Evolutionary conservation across 1,140 invertebrate genomes (phyloP).

Genomic region (Ridgeia piscesae): DNA sequence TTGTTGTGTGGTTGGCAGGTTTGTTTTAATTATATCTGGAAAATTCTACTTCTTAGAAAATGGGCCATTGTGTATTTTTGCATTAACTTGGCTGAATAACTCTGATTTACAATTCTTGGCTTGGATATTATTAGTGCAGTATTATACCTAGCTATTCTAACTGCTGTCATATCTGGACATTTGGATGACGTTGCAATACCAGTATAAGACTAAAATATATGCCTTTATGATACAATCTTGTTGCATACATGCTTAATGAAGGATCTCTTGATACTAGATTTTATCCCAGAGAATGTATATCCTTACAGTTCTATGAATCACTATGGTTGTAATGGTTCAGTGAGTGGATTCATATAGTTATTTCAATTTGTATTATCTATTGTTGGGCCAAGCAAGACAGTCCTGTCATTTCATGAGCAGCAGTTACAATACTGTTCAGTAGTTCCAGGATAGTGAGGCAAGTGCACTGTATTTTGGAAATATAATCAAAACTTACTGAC

Average conservation of each 20-base stretch:
- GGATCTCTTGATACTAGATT: neutral
- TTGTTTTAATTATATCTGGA: neutral
- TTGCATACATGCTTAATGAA: neutral
- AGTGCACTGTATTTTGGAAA: neutral
- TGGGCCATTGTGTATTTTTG: neutral
- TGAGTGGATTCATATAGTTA: neutral
- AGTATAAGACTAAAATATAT: neutral
- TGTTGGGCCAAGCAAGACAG: neutral
- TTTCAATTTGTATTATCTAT: neutral
- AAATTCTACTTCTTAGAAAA: neutral
- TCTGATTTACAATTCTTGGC: neutral
- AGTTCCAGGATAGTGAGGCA: neutral
- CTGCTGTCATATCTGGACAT: neutral
- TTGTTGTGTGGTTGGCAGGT: neutral
- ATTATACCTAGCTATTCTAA: neutral
- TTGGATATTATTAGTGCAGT: neutral
- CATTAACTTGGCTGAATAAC: neutral
- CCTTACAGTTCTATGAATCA: neutral
- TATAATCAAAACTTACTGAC: too few species aligned
- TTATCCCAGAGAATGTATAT: neutral
- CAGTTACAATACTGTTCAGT: neutral
- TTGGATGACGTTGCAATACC: neutral
- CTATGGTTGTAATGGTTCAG: neutral
- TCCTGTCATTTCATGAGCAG: neutral
- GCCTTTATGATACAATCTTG: neutral